Evolutionary conservation across 1,140 invertebrate species (phyloP).

Genomic region (Gonatopus flavifemur): DNA sequence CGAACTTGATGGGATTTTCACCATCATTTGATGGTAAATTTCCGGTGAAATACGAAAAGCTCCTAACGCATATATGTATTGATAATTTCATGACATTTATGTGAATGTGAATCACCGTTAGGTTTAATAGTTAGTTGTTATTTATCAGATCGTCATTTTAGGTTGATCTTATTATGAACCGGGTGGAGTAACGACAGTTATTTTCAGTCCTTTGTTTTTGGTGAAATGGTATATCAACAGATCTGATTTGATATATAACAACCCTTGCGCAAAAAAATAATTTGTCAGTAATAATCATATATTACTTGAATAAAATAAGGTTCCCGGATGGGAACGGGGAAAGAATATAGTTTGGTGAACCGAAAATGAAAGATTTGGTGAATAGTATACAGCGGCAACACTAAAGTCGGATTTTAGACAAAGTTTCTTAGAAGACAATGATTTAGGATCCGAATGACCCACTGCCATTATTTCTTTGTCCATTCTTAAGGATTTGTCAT

Average conservation of each 20-base stretch:
- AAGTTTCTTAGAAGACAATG: conserved; percentile 14
- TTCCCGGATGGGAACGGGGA: neutral
- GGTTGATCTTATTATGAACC: neutral
- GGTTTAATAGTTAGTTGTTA: no score
- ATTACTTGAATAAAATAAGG: neutral
- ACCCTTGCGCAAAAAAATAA: neutral
- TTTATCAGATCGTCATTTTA: no score
- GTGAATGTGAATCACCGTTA: no score
- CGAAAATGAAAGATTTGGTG: no score
- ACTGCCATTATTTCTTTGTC: conserved; percentile 20
- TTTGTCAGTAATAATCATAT: neutral
- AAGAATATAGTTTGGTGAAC: conserved; percentile 15
- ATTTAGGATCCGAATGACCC: conserved; percentile 19
- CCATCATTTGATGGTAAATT: no score
- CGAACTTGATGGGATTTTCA: no score
- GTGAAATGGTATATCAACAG: neutral
- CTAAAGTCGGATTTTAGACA: no score
- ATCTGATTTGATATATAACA: neutral
- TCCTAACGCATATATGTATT: no score
- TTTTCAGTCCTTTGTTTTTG: neutral
- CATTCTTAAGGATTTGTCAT: neutral
- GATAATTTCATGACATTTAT: no score
- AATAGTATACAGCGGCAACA: no score
- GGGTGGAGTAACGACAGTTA: conserved; percentile 9
- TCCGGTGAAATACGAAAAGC: no score